A percentile compares a stretch with the other conserved stretches of the same genome.
phyloP scores from a whole-genome alignment of 2,888 invertebrate species.

The Pachymerium ferrugineum region DNA sequence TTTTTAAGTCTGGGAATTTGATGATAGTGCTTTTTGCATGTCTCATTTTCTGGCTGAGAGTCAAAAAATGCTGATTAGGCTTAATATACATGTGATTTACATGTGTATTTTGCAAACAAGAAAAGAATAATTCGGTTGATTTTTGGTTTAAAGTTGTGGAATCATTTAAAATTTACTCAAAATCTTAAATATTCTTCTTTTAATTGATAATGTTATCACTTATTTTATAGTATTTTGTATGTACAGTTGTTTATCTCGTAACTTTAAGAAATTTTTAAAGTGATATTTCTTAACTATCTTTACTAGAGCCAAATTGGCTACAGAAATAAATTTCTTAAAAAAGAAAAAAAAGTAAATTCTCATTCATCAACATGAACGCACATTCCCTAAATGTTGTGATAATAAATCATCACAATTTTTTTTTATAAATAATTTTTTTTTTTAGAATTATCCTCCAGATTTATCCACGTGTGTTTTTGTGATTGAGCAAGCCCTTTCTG shows the following conservation, averaged over 20 bases:
- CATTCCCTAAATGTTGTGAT: conserved; percentile 14
- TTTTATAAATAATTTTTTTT: conserved; percentile 36
- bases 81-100: background rate
- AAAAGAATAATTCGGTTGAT: background rate
- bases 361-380: conserved; percentile 7
- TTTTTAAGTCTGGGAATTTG: no score
- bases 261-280: background rate
- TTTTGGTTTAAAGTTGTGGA: background rate
- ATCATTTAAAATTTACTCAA: no score
- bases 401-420: background rate
- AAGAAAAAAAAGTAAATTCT: background rate
- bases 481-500: conserved; percentile 98
- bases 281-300: background rate
- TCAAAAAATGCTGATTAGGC: no score
- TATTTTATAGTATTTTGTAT: no score
- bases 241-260: no score
- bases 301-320: conserved; percentile 1
- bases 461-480: conserved; percentile 98
- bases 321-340: background rate
- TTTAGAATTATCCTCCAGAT: conserved; percentile 90
- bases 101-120: background rate
- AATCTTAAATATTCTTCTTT: no score
- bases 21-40: no score
- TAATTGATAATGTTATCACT: no score
- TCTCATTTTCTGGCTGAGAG: no score